Conservation (phyloP, 2,888 invertebrate species). For the Aphidius colemani region DNA sequence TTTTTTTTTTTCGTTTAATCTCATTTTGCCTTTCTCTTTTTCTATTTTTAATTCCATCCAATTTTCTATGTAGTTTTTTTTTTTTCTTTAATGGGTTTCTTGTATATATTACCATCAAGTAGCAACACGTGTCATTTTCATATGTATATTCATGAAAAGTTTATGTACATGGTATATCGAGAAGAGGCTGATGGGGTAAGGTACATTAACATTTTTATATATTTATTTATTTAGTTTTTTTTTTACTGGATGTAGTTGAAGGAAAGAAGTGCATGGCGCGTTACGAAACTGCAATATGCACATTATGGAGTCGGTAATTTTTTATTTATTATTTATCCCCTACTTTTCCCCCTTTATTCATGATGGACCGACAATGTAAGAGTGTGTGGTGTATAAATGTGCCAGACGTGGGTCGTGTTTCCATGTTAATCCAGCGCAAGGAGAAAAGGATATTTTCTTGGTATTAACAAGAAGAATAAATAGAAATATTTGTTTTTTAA, state of each 20-base stretch:
- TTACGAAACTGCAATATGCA: slow-evolving; percentile 15
- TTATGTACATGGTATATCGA: slow-evolving; percentile 11
- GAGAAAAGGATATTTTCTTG: not conserved
- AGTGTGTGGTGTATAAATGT: slow-evolving; percentile 2
- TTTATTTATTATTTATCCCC: not conserved
- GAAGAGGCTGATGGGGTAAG: not conserved
- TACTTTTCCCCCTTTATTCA: not conserved
- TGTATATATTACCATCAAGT: not conserved
- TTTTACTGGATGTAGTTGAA: slow-evolving; percentile 2
- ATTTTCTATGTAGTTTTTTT: not conserved
- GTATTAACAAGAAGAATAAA: slow-evolving; percentile 5
- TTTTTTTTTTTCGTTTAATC: not conserved
- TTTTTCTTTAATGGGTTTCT: not conserved
- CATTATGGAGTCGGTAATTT: slow-evolving; percentile 11
- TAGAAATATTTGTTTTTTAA: slow-evolving; percentile 4
- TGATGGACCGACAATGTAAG: not conserved
- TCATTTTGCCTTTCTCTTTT: not conserved
- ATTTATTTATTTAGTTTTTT: too few relatives aligned
- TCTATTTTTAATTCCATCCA: not conserved
- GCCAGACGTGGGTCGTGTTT: slow-evolving; percentile 12
- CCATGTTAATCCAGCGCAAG: not conserved
- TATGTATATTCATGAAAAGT: not conserved
- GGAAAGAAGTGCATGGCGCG: slow-evolving; percentile 9
- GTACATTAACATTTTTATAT: too few relatives aligned
- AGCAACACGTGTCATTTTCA: slow-evolving; percentile 18